Percentiles rank a stretch among this genome's conserved stretches.
Evolutionary conservation across 2,113 vertebrate genomes (phyloP).

Genomic region (Dendrocopos noguchii): DNA sequence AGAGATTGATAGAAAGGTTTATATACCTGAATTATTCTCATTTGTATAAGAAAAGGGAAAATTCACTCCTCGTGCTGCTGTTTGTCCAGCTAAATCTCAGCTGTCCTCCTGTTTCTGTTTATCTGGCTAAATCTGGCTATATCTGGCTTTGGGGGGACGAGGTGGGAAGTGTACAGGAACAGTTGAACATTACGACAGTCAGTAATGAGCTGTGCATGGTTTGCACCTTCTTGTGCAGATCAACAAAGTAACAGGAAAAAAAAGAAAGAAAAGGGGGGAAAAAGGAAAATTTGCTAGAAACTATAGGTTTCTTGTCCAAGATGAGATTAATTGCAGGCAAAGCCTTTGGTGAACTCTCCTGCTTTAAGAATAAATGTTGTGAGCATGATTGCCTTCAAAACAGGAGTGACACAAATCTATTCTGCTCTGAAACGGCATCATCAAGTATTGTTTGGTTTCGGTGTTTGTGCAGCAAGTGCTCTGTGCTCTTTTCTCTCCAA

Average conservation of each 20-base stretch:
- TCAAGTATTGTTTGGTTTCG: constrained; percentile 26
- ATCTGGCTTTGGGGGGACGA: background rate
- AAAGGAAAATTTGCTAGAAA: background rate
- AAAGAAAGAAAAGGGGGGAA: background rate
- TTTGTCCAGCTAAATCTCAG: background rate
- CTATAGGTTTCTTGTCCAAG: constrained; percentile 30
- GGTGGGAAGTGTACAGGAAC: background rate
- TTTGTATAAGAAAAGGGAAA: background rate
- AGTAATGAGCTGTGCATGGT: background rate
- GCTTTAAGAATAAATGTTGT: constrained; percentile 25
- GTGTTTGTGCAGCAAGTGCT: constrained; percentile 51
- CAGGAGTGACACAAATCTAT: constrained; percentile 42
- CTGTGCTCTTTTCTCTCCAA: constrained; percentile 66
- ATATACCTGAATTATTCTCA: background rate
- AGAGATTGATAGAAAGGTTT: background rate
- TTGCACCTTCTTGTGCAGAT: background rate
- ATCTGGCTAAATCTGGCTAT: background rate
- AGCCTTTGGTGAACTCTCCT: background rate
- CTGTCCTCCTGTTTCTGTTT: background rate
- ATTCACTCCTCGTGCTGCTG: background rate
- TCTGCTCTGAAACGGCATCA: constrained; percentile 3
- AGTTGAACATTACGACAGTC: background rate
- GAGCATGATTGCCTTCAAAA: constrained; percentile 48
- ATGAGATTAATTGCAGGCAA: constrained; percentile 54
- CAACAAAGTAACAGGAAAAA: background rate